Base-by-base conservation (phyloP, 2,797 vertebrate species). In the Trematomus bernacchii region DNA sequence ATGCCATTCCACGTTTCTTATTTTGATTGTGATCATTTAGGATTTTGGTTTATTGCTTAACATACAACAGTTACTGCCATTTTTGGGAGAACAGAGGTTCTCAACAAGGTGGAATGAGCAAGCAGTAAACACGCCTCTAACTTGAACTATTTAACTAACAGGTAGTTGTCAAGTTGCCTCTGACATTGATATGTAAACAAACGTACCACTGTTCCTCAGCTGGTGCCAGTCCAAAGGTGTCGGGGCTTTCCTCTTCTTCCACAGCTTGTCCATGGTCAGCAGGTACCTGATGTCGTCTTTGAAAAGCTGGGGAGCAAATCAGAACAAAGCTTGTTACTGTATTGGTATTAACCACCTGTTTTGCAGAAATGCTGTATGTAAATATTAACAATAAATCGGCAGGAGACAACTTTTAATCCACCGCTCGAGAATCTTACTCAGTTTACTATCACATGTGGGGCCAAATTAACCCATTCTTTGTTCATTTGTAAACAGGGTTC, bases 271-370 rank as follows among this genome's bases (percentile, higher is more conserved):
- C 98, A 99, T 99, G 1, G 97, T 98, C 88, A 99, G 92, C 59
- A 99, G 88, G 63, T 99, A 99, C 86, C 96, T 96, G 88, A 99
- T 97, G 89, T 99, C 98, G 79, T 99, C 98, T 94, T 98, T 99
- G 88, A 99, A 99, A 86, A 99, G 97, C 98, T 99, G 77, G 2
- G 48, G 67, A 76, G 50, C n/a, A 54, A 69, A 66, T 67, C 62
- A 75, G 12, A 82, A 61, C 3, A 14, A 23, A 40, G 16, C 11
- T 3, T 0, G n/a, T 60, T 40, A 61, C 2, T 15, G 1, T 13
- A 18, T 6, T 5, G 33, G 33, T 37, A 6, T 37, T 37, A 37
- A 37, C 8, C 33, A 37, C 33, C 33, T 8, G 33, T 37, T 37
- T 37, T 37, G 33, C 33, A 37, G 33, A 37, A 37, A 37, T 37